Conservation (phyloP, 2,797 vertebrate genomes). For the Psittacula echo region DNA sequence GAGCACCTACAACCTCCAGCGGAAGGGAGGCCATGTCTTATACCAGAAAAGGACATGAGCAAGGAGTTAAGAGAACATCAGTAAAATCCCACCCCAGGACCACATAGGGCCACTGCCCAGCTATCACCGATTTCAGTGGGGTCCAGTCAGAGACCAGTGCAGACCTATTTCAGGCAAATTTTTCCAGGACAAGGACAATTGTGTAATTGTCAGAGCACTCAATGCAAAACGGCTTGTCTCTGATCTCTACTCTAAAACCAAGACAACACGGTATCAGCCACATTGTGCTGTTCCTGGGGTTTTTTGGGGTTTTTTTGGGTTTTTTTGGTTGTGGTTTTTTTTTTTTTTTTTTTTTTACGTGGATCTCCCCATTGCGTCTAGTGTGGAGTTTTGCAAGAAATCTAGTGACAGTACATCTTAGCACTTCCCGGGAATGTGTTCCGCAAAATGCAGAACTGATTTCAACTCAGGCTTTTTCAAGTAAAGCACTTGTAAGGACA, state of each 20-base stretch:
- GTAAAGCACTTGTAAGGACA: conserved; percentile 10
- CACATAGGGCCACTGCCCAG: neutral
- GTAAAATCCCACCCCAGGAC: neutral
- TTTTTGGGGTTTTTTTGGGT: neutral
- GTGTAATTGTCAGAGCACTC: conserved; percentile 6
- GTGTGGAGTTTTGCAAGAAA: conserved; percentile 42
- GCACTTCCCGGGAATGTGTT: conserved; percentile 52
- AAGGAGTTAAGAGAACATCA: neutral
- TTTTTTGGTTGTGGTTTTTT: neutral
- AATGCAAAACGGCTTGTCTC: conserved; percentile 9
- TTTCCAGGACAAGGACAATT: conserved; percentile 35
- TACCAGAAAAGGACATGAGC: neutral
- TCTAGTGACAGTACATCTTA: conserved; percentile 39
- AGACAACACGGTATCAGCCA: conserved; percentile 5
- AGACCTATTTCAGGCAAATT: neutral
- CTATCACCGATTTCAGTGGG: neutral
- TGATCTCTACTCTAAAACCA: conserved; percentile 47
- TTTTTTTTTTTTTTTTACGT: conserved; percentile 11
- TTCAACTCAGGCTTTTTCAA: conserved; percentile 22
- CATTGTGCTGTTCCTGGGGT: neutral
- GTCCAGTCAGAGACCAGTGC: neutral
- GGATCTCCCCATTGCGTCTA: conserved; percentile 41
- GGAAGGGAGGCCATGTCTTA: neutral
- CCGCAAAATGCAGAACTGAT: neutral
- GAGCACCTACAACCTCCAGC: neutral